These are phyloP conservation scores for Campoletis sonorensis DNA, from an alignment of 1,140 invertebrate genomes.

Conservation along the genomic window DNA sequence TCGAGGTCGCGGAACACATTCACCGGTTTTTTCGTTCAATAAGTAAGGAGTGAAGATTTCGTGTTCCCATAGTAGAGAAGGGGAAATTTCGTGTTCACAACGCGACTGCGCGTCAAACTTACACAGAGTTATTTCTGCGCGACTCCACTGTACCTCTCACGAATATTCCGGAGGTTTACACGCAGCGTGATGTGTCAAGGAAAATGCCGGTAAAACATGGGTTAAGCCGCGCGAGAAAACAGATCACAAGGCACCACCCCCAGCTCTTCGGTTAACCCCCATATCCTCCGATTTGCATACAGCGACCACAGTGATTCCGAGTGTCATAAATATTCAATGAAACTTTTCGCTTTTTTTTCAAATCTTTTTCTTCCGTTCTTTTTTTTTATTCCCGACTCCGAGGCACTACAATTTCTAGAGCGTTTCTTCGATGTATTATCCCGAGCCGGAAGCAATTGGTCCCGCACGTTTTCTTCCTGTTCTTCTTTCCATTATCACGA, in stretches of 20 bases:
- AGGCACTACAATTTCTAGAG: not conserved
- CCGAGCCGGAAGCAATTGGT: conserved; percentile 38
- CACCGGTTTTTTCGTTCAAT: too few species aligned
- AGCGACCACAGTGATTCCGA: conserved; percentile 35
- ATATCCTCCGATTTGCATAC: conserved; percentile 20
- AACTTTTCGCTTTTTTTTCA: not conserved
- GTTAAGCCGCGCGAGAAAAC: conserved; percentile 35
- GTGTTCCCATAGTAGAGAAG: too few species aligned
- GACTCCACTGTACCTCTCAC: too few species aligned
- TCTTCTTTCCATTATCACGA: conserved; percentile 34
- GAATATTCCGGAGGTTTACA: not conserved
- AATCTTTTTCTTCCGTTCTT: not conserved
- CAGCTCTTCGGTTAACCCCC: not conserved
- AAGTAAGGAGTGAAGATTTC: too few species aligned
- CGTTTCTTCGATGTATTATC: conserved; percentile 8
- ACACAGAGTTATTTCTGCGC: too few species aligned
- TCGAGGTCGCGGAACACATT: too few species aligned
- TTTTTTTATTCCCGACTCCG: not conserved
- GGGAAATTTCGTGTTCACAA: too few species aligned
- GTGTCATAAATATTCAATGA: conserved; percentile 36
- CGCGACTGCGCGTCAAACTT: too few species aligned
- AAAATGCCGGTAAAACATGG: conserved; percentile 18
- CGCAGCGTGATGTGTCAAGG: not conserved
- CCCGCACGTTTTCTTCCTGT: conserved; percentile 26
- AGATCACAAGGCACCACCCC: conserved; percentile 22